A percentile compares a stretch with the other conserved stretches of the same genome.
phyloP scores from a whole-genome alignment of 30 jellyfish, hydroid and myxozoan genomes.

The Pseudorhiza aurosa region DNA sequence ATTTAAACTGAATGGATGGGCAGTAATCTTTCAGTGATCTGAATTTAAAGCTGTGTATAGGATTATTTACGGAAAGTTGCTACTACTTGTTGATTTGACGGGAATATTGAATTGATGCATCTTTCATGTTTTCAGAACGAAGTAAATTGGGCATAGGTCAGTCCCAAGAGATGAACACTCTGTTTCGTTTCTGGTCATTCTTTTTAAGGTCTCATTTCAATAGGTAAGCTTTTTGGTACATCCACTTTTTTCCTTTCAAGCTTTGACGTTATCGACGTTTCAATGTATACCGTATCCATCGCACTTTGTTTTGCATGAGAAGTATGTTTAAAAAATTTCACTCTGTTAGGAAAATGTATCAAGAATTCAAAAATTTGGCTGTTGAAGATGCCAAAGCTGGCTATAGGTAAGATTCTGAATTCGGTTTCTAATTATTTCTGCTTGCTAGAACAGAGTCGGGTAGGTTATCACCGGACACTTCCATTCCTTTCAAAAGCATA shows the following conservation, averaged over 20 bases:
- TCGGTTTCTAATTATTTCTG: no score
- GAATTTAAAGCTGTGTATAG: no score
- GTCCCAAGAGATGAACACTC: slow-evolving; percentile 96
- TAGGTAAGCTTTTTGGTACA: slow-evolving; percentile 46
- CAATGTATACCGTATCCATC: no score
- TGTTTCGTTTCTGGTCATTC: slow-evolving; percentile 96
- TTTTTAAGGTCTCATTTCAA: slow-evolving; percentile 90
- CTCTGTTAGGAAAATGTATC: slow-evolving; percentile 82
- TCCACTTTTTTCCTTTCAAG: no score
- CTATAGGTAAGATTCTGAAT: slow-evolving; percentile 56
- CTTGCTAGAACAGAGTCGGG: no score
- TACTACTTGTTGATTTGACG: not conserved
- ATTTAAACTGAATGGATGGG: no score
- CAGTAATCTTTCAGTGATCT: no score
- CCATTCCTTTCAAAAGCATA: no score
- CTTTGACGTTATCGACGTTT: no score
- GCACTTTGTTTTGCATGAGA: no score
- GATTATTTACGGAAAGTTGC: no score
- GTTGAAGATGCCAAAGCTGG: slow-evolving; percentile 98
- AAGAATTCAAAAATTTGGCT: slow-evolving; percentile 76
- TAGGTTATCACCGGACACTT: no score
- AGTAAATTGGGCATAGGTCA: slow-evolving; percentile 94
- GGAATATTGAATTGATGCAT: not conserved
- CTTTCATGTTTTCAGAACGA: slow-evolving; percentile 55
- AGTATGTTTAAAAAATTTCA: not conserved